Conservation (phyloP, 2,888 invertebrate species). For the Oscheius sp. region DNA sequence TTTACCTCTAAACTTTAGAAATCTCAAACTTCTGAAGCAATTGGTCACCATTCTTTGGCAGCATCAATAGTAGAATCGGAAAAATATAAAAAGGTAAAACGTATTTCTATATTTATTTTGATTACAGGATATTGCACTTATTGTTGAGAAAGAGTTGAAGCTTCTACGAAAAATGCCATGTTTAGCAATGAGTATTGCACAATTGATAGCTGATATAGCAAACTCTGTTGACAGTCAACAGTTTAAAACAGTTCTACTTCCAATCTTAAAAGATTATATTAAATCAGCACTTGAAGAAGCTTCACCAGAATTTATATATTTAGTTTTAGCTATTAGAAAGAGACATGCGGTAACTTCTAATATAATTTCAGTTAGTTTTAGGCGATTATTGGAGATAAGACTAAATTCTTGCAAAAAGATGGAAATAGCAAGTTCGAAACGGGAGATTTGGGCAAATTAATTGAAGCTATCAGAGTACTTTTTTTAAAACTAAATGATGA, state of each 20-base stretch:
- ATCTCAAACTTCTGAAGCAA: conserved; percentile 36
- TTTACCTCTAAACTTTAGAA: too few relatives aligned
- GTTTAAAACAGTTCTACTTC: conserved; percentile 41
- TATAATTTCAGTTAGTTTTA: too few relatives aligned
- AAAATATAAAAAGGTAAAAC: conserved; percentile 23
- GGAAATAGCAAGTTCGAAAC: conserved; percentile 33
- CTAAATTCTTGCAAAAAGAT: conserved; percentile 39
- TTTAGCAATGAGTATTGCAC: conserved; percentile 37
- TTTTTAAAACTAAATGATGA: neutral
- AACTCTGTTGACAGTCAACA: conserved; percentile 27
- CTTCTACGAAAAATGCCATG: conserved; percentile 34
- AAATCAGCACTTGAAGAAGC: conserved; percentile 11
- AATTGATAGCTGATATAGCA: conserved; percentile 35
- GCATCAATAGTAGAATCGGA: conserved; percentile 27
- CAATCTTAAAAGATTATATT: conserved; percentile 34
- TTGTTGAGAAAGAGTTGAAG: conserved; percentile 39
- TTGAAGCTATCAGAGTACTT: neutral
- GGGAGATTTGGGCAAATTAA: conserved; percentile 29
- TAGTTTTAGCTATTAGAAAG: conserved; percentile 29
- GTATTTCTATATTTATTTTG: neutral
- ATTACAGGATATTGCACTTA: conserved; percentile 26
- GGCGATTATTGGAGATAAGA: neutral
- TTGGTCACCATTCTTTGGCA: conserved; percentile 47
- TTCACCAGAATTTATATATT: conserved; percentile 31
- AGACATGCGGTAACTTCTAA: conserved; percentile 33